Evolutionary conservation across 2,888 invertebrate genomes (phyloP), one percentile per base, ranked within the genome.

Genomic region (Odontomyia ornata): DNA sequence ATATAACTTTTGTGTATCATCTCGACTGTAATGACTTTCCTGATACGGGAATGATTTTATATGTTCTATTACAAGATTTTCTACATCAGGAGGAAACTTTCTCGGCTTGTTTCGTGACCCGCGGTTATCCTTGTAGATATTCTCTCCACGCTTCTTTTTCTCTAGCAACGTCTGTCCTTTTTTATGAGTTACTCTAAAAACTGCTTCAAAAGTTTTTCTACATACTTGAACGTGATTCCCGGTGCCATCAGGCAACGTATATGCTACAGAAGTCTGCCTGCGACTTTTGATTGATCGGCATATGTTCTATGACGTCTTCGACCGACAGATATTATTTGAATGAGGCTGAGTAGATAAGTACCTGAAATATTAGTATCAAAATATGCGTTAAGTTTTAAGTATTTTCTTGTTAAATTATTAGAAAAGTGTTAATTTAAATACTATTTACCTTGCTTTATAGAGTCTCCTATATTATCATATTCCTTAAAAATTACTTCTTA

Each of bases 211-310:
- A 7, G 43, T 43, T 43, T 13, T 43, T 43, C 43, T 43, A 27
- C 76, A 76, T 65, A 67, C 67, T 1, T 76, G 52, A 67, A 67
- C 11, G 52, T 76, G 67, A 67, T 47, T 76, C 27, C 25, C 76
- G 67, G 1, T 47, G 76, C 47, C 67, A 76, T 76, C 76, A 76
- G 76, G 76, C 67, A 76, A 67, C 76, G 52, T 65, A 67, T 76
- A 76, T 23, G 67, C 67, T 69, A 69, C 69, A 76, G 69, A 76
- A 67, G 57, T 76, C 76, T 52, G 76, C 56, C 76, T 56, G 69
- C 57, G 76, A 69, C 76, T 76, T 69, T 76, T 25, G 13, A n/a
- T n/a, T n/a, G n/a, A n/a, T n/a, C n/a, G n/a, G n/a, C n/a, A n/a
- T n/a, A n/a, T n/a, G n/a, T n/a, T n/a, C n/a, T n/a, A n/a, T n/a